These are phyloP conservation scores for Achlya flavicornis DNA, from an alignment of 2,888 invertebrate genomes.

Conservation along the genomic window DNA sequence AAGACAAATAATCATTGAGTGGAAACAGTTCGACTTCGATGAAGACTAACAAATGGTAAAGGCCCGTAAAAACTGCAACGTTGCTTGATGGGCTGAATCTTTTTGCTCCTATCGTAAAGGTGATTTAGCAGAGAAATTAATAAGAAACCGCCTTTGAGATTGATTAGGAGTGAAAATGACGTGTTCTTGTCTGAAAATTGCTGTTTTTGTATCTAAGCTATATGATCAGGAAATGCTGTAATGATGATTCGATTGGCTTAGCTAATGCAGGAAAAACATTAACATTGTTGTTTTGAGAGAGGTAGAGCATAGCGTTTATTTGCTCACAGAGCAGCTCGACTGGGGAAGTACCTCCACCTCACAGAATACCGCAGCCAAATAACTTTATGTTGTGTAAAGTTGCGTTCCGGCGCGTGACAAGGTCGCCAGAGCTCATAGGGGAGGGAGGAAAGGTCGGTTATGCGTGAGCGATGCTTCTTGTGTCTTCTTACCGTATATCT, in stretches of 20 bases:
- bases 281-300: no score
- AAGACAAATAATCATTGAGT: no score
- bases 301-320: no score
- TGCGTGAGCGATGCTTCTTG: no score
- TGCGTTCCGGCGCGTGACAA: no score
- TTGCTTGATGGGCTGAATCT: constrained; percentile 75
- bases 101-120: constrained; percentile 71
- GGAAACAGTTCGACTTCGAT: not conserved
- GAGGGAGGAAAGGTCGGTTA: no score
- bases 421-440: no score
- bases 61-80: constrained; percentile 71
- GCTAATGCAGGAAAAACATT: not conserved
- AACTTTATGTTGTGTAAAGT: no score
- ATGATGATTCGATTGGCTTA: not conserved
- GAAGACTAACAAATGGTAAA: constrained; percentile 44
- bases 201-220: constrained; percentile 7
- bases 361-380: no score
- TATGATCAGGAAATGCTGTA: constrained; percentile 6
- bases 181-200: constrained; percentile 38
- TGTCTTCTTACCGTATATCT: no score
- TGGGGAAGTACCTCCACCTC: no score
- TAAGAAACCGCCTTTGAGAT: constrained; percentile 68
- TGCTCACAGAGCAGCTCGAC: no score
- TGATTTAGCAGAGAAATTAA: constrained; percentile 76
- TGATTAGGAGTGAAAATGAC: constrained; percentile 68